Conservation (phyloP, 2,888 invertebrate species). For the Oligia latruncula region DNA sequence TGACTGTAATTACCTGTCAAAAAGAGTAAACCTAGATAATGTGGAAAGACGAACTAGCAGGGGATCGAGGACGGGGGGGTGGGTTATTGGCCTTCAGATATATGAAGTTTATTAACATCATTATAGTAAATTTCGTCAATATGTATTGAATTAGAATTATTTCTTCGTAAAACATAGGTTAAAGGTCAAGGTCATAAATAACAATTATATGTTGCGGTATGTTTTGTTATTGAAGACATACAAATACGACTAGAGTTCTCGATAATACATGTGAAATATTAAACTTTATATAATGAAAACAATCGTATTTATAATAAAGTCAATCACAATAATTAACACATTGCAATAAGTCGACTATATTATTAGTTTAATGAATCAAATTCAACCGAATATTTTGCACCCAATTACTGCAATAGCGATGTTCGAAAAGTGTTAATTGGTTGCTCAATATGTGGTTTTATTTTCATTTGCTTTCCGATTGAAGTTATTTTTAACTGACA, state of each 20-base stretch:
- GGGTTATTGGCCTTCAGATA: no score
- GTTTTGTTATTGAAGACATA: no score
- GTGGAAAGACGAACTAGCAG: no score
- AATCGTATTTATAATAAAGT: not conserved
- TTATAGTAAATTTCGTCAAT: no score
- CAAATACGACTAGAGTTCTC: not conserved
- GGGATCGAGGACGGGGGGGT: no score
- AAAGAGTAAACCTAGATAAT: no score
- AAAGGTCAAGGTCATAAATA: no score
- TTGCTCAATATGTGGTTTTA: not conserved
- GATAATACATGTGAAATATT: not conserved
- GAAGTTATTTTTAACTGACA: not conserved
- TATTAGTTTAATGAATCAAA: not conserved
- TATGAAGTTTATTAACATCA: no score
- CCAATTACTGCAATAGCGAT: not conserved
- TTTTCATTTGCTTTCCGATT: not conserved
- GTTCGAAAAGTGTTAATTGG: not conserved
- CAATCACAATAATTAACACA: conserved; percentile 5
- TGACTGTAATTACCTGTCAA: no score
- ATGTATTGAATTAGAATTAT: not conserved
- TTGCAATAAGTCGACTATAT: not conserved
- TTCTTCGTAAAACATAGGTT: no score
- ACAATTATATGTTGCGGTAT: no score
- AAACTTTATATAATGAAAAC: not conserved
- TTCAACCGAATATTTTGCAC: not conserved